phyloP scores from a whole-genome alignment of 2,797 vertebrate genomes.

The Sebastes hubbsi region DNA sequence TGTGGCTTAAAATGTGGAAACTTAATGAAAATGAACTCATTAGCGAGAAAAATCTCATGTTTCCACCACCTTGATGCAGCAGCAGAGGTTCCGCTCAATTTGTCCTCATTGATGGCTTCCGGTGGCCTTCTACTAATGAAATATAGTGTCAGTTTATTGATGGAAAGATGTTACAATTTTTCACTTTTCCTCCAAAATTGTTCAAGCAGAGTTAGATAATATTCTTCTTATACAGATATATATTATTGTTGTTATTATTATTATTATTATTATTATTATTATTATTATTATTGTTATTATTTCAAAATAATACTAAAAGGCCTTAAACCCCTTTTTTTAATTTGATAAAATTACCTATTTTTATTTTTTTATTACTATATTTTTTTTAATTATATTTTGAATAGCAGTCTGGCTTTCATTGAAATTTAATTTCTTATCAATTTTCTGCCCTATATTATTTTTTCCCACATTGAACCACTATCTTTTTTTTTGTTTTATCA shows the following conservation, averaged over 20 bases:
- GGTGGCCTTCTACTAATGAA: background rate
- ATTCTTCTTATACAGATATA: background rate
- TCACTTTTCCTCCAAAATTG: background rate
- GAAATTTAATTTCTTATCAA: background rate
- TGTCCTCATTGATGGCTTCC: constrained; percentile 1
- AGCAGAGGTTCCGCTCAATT: background rate
- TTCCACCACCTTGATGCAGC: background rate
- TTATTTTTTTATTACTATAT: background rate
- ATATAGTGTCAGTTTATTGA: background rate
- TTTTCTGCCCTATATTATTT: background rate
- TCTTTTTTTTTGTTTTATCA: background rate
- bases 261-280: background rate
- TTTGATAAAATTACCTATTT: background rate
- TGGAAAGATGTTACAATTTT: background rate
- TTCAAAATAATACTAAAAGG: background rate
- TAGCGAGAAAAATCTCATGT: background rate
- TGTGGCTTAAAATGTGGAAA: background rate
- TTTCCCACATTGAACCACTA: background rate
- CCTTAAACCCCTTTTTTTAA: too few species aligned
- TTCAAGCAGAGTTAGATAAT: background rate
- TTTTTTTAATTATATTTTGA: background rate
- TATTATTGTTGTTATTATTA: background rate
- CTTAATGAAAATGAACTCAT: background rate
- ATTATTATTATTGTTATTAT: background rate
- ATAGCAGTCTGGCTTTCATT: background rate